Conservation (phyloP, 2,888 invertebrate species). For the Dryomyza anilis region DNA sequence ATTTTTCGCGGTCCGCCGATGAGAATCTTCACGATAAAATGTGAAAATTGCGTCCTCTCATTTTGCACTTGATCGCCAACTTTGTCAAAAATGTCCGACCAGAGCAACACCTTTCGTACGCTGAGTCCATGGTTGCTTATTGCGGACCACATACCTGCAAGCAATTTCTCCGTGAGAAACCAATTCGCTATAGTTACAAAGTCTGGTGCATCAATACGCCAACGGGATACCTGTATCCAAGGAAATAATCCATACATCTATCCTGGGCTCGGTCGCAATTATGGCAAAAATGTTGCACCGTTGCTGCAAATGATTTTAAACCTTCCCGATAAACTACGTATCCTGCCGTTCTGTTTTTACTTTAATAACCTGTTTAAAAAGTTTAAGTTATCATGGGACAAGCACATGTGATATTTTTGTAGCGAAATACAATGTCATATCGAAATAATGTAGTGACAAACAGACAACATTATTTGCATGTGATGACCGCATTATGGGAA, state of each 20-base stretch:
- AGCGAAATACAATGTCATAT: no score
- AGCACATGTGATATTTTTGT: no score
- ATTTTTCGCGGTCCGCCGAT: neutral
- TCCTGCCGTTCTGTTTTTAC: neutral
- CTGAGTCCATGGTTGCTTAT: neutral
- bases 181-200: neutral
- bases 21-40: neutral
- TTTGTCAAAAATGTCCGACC: neutral
- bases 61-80: neutral
- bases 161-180: neutral
- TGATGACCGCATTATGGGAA: no score
- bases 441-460: no score
- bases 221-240: no score
- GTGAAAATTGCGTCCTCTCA: neutral
- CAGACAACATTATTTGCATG: no score
- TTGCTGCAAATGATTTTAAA: neutral
- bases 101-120: neutral
- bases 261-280: neutral
- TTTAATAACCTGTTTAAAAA: neutral
- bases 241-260: neutral
- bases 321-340: neutral
- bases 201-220: neutral
- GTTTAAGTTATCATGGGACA: no score
- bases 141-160: neutral
- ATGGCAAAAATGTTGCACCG: neutral